Evolutionary conservation across 2,888 invertebrate genomes (phyloP).

Genomic region (Heliconius hortense): DNA sequence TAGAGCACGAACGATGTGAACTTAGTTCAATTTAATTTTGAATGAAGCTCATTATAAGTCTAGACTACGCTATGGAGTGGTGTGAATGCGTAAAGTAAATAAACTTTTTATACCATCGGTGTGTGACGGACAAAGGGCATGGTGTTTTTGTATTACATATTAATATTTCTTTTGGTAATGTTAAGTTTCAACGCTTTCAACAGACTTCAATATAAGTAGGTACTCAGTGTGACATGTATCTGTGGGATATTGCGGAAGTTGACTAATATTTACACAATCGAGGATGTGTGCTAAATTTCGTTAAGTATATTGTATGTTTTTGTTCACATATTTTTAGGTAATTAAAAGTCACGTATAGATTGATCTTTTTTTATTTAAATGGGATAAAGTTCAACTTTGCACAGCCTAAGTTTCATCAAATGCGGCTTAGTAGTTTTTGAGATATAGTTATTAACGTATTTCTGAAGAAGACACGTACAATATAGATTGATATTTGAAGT

Average conservation of each 20-base stretch:
- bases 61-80: slow-evolving; percentile 25
- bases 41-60: slow-evolving; percentile 31
- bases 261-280: background rate
- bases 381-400: no score
- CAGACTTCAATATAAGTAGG: background rate
- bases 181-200: background rate
- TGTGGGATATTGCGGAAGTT: background rate
- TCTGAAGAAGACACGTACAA: no score
- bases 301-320: no score
- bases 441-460: no score
- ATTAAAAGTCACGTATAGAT: no score
- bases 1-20: slow-evolving; percentile 22
- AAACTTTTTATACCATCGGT: slow-evolving; percentile 7
- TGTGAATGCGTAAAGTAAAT: slow-evolving; percentile 28
- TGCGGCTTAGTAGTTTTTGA: no score
- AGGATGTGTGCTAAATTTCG: no score
- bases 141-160: background rate
- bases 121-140: slow-evolving; percentile 2
- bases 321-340: no score
- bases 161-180: background rate
- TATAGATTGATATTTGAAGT: no score
- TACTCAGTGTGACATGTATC: background rate
- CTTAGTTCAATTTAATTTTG: slow-evolving; percentile 28
- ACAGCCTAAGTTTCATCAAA: no score
- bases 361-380: no score